These are phyloP conservation scores for Notodonta ziczac DNA, from an alignment of 2,888 invertebrate genomes.

Conservation along the genomic window DNA sequence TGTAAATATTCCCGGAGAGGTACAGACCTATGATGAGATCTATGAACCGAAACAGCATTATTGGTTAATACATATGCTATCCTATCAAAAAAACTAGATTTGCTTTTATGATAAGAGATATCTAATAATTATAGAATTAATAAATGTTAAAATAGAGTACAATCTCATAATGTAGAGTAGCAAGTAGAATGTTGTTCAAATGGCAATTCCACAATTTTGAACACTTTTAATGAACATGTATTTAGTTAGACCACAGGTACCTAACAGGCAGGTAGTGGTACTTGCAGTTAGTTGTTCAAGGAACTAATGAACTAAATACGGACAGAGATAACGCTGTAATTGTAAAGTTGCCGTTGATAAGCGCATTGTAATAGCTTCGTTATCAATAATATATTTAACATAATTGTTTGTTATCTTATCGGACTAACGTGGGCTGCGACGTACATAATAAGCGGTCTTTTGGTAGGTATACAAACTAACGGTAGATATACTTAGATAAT, in stretches of 20 bases:
- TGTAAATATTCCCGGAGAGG: too few species aligned
- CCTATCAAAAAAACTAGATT: too few species aligned
- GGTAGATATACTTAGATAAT: not conserved
- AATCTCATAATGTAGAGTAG: conserved; percentile 1
- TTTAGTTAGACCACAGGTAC: not conserved
- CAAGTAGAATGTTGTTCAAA: not conserved
- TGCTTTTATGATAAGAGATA: too few species aligned
- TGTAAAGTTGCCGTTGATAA: conserved; percentile 36
- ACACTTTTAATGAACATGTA: not conserved
- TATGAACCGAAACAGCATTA: too few species aligned
- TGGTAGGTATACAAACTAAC: not conserved
- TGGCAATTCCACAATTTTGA: not conserved
- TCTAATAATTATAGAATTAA: too few species aligned
- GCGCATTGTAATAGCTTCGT: conserved; percentile 35
- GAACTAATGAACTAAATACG: conserved; percentile 25
- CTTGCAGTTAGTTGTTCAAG: conserved; percentile 4
- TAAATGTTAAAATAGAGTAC: too few species aligned
- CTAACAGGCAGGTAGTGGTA: not conserved
- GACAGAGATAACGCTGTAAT: conserved; percentile 34
- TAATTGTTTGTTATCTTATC: conserved; percentile 40
- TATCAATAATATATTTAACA: conserved; percentile 38
- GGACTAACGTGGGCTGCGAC: conserved; percentile 10
- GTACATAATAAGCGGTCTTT: conserved; percentile 2
- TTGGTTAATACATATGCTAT: too few species aligned
- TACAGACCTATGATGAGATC: too few species aligned